Evolutionary conservation across 2,113 vertebrate genomes (phyloP).

Genomic region (Orientallactaga bullata): DNA sequence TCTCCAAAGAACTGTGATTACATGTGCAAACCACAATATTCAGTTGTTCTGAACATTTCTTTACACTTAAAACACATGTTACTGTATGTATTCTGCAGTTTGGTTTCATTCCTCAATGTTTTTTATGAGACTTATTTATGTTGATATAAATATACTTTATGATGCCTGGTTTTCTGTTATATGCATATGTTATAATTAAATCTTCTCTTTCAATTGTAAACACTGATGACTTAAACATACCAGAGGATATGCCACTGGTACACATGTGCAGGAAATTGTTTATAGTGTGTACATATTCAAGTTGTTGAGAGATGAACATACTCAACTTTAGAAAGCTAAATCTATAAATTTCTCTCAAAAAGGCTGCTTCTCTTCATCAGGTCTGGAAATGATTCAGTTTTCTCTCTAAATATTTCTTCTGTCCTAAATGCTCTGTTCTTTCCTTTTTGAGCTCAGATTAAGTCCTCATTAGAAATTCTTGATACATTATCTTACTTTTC

Average conservation of each 20-base stretch:
- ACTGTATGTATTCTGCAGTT: background rate
- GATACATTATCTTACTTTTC: background rate
- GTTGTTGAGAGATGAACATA: background rate
- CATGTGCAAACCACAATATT: background rate
- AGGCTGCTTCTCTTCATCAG: background rate
- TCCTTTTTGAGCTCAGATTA: background rate
- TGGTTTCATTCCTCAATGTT: background rate
- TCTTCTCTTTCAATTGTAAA: conserved; percentile 19
- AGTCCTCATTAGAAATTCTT: background rate
- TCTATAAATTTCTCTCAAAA: background rate
- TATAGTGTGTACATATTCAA: background rate
- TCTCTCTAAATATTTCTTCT: conserved; percentile 11
- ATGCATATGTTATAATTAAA: background rate
- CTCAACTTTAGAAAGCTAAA: background rate
- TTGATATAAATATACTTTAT: background rate
- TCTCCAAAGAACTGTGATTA: background rate
- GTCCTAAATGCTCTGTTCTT: background rate
- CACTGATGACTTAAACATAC: background rate
- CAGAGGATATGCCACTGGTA: background rate
- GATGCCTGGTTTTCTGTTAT: background rate
- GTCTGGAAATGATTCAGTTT: background rate
- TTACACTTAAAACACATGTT: background rate
- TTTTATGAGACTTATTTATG: conserved; percentile 38
- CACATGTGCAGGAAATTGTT: background rate
- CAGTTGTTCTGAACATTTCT: background rate